Evolutionary conservation across 1,140 invertebrate species (phyloP).

Genomic region (Nebria ingens): DNA sequence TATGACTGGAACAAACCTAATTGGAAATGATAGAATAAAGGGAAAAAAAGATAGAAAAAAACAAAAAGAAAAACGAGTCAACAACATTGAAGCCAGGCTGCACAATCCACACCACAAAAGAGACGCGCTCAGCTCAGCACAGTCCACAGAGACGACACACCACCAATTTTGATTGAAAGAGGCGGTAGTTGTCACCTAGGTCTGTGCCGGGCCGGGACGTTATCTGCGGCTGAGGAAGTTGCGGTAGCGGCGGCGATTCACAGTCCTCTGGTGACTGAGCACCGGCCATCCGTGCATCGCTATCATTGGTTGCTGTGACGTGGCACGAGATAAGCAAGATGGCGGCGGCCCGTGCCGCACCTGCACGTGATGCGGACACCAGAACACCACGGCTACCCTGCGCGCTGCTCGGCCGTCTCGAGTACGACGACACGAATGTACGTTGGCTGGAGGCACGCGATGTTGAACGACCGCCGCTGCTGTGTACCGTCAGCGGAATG

Average conservation of each 20-base stretch:
- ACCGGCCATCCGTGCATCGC: slow-evolving; percentile 38
- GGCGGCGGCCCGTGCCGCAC: slow-evolving; percentile 77
- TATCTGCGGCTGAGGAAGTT: too few relatives aligned
- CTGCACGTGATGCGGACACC: slow-evolving; percentile 67
- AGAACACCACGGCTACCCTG: slow-evolving; percentile 44
- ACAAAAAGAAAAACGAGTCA: neutral
- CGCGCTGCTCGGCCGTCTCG: slow-evolving; percentile 48
- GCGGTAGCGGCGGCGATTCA: slow-evolving; percentile 25
- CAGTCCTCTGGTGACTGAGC: slow-evolving; percentile 40
- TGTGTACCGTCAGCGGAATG: slow-evolving; percentile 50
- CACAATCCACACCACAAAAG: neutral
- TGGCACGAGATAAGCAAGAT: slow-evolving; percentile 84
- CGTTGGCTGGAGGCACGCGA: slow-evolving; percentile 59
- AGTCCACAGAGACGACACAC: neutral
- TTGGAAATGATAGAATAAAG: too few relatives aligned
- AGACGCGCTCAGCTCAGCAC: neutral
- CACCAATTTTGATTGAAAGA: neutral
- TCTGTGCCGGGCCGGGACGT: slow-evolving; percentile 18
- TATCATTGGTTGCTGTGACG: slow-evolving; percentile 42
- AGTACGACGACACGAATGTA: slow-evolving; percentile 47
- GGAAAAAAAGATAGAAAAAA: neutral
- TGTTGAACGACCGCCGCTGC: slow-evolving; percentile 43
- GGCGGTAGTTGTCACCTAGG: neutral
- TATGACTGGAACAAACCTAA: too few relatives aligned
- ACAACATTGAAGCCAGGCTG: slow-evolving; percentile 6